phyloP scores from a whole-genome alignment of 2,888 invertebrate genomes.

The Spilarctia lutea region DNA sequence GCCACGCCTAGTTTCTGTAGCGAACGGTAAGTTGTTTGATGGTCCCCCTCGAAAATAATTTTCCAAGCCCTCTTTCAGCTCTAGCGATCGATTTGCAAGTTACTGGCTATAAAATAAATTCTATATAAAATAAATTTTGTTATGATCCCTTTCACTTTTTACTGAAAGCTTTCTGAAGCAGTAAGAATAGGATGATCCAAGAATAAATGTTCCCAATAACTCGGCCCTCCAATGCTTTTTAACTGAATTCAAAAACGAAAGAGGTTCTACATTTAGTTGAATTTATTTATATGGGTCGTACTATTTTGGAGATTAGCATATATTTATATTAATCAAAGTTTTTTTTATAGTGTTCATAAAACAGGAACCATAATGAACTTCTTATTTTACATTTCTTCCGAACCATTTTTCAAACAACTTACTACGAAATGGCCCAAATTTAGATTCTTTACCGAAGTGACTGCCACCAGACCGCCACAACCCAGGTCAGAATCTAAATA shows the following conservation, averaged over 20 bases:
- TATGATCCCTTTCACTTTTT: slow-evolving; percentile 81
- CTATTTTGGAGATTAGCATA: too few species aligned
- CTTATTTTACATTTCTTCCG: too few species aligned
- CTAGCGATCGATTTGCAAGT: slow-evolving; percentile 73
- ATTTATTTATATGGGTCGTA: not conserved
- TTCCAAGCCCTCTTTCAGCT: slow-evolving; percentile 72
- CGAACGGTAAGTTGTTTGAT: slow-evolving; percentile 79
- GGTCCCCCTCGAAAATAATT: slow-evolving; percentile 83
- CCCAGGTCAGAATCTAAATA: too few species aligned
- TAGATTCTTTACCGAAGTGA: too few species aligned
- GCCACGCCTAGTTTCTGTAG: slow-evolving; percentile 76
- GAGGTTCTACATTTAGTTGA: not conserved
- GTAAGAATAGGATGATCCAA: slow-evolving; percentile 79
- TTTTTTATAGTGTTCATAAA: too few species aligned
- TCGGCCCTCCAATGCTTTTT: slow-evolving; percentile 62
- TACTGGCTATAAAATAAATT: slow-evolving; percentile 78
- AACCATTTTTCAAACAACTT: too few species aligned
- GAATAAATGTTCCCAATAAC: slow-evolving; percentile 78
- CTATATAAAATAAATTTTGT: slow-evolving; percentile 80
- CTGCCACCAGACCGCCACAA: too few species aligned
- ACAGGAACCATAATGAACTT: too few species aligned
- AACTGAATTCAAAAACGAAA: slow-evolving; percentile 51
- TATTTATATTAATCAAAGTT: too few species aligned
- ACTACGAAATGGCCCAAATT: too few species aligned
- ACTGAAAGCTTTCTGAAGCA: slow-evolving; percentile 68